A percentile compares a stretch with the other conserved stretches of the same genome.
Conservation (phyloP, 2,797 vertebrate genomes). For the Hoplostethus mediterraneus region DNA sequence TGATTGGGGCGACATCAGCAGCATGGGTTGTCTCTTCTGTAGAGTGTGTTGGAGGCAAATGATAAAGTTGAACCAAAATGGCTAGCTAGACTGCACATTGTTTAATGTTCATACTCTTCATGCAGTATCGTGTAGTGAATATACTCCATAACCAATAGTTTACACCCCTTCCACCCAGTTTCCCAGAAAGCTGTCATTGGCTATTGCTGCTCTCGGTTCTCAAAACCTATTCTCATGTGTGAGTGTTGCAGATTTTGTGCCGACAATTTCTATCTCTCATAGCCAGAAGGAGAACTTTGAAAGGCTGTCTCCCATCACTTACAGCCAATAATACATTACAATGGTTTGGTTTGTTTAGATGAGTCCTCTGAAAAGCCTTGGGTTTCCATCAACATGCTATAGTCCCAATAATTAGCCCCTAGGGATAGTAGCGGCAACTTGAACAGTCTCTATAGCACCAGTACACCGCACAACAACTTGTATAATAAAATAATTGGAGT, state of each 20-base stretch:
- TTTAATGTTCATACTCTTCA: too few species aligned
- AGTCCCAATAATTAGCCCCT: constrained; percentile 1
- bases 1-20: too few species aligned
- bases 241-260: constrained; percentile 37
- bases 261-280: constrained; percentile 49
- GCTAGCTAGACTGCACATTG: too few species aligned
- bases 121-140: too few species aligned
- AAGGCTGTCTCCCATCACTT: constrained; percentile 40
- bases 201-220: too few species aligned
- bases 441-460: neutral
- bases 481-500: neutral
- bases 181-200: too few species aligned
- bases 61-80: too few species aligned
- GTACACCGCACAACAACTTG: neutral
- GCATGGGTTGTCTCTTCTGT: too few species aligned
- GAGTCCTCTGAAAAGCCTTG: neutral
- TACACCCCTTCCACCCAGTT: too few species aligned
- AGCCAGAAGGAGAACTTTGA: constrained; percentile 58
- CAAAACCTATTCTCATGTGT: too few species aligned
- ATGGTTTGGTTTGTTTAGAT: neutral
- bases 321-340: constrained; percentile 15
- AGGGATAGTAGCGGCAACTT: neutral
- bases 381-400: neutral
- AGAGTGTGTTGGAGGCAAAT: too few species aligned
- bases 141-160: too few species aligned